Evolutionary conservation across 2,888 invertebrate species (phyloP), one percentile per base, ranked within the genome.

Genomic region (Amphipoea oculea): DNA sequence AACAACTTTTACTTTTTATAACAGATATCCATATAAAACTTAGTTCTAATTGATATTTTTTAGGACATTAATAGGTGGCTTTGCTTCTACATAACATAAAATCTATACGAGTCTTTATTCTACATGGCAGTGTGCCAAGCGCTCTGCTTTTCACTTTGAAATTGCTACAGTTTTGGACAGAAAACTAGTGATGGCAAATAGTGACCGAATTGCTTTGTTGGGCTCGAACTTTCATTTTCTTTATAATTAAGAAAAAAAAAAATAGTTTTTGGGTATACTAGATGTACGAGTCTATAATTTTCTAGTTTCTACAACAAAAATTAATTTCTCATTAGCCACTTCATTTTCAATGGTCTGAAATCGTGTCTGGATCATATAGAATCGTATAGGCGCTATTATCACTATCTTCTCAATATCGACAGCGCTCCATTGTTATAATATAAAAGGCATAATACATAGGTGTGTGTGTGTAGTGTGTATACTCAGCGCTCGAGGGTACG

Each of bases 161-260:
- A 86, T 85, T 87, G 79, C 76, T 70, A 76, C 78, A 78, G 76
- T 87, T 87, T 69, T 85, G 82, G 73, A 82, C 76, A 79, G 70
- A 83, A 85, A 80, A 79, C 72, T 83, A 71, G 66, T 70, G 70
- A 86, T 85, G 82, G 78, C 74, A 78, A 87, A 85, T 73, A 71
- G 67, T 73, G 48, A 66, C 73, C 57, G 23, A 82, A 78, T 78
- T 40, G 74, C 66, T 76, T 45, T 72, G 62, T 74, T 54, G 14
- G 57, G 62, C 62, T 62, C 12, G 17, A 54, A n/a, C 17, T 63
- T 71, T 29, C 6, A 45, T 68, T 78, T 68, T 62, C 17, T 40
- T 40, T 45, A 40, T 29, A 60, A 62, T 66, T 48, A n/a, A 60
- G 23, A 60, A 40, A 29, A n/a, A 36, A 36, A 36, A 36, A 36